Evolutionary conservation across 1,140 invertebrate species (phyloP), one percentile per base, ranked within the genome.

Genomic region (Hormaphis cornu): DNA sequence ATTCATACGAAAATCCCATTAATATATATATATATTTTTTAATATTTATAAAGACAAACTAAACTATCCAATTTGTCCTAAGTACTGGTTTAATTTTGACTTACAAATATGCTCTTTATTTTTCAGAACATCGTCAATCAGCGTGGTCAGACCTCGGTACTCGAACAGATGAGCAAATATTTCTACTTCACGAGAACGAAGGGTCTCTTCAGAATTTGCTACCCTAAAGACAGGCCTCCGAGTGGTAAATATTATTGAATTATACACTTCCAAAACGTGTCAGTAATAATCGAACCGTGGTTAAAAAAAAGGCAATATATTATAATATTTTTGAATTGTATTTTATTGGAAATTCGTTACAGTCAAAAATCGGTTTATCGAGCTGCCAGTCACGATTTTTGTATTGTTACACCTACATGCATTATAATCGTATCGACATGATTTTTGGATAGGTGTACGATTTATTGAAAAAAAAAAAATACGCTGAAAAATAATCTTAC

Each of bases 151-250:
- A 85, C 87, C 48, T 80, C 84, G n/a, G 80, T 91, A 69, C 78
- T 90, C 61, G 88, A 90, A 72, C 86, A 85, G 73, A 81, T 92
- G 77, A 90, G 90, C 76, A 83, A 91, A 79, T 91, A 89, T 78
- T 91, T 86, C 75, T 92, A 87, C 78, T 93, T 86, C 78, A 90
- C 90, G 40, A 86, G 91, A 76, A 93, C 90, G 72, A 85, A 91
- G 75, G 93, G 93, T 74, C 82, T 95, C 5, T 95, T 95, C 81
- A 83, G 92, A 75, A 87, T 91, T 79, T 95, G 92, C 76, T 95
- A 91, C 78, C 90, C 90, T 24, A 91, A 91, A 79, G 89, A 93
- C 76, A 83, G 88, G 73, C 90, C 90, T 50, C 88, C 89, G 22
- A 86, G 86, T 76, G 88, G 90, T 93, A 82, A 85, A 81, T 74